Evolutionary conservation across 2,797 vertebrate genomes (phyloP), one percentile per base, ranked within the genome.

Genomic region (Ctenosaura bakeri): DNA sequence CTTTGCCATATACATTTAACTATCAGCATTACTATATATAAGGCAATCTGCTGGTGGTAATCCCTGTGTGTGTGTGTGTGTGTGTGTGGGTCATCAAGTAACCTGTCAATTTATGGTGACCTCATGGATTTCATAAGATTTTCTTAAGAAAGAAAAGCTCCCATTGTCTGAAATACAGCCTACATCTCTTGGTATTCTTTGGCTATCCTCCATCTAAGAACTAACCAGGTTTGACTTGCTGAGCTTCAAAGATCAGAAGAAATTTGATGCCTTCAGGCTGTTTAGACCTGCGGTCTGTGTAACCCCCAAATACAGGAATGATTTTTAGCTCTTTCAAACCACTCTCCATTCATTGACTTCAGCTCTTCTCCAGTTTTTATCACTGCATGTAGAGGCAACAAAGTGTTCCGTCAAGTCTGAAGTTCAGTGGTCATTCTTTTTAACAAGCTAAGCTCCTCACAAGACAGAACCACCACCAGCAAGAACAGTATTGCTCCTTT

Each of bases 401-500:
- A 85, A 90, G 59, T 76, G 46, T 42, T 38, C 24, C 6, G 7
- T 84, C 86, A 26, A 69, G 4, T 59, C 62, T 71, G 74, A 90
- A 0, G 0, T 38, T 50, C 62, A 93, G 83, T 26, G 90, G 92
- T 93, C n/a, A 77, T 90, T 94, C 94, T 94, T 93, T 92, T 38
- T 77, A 90, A 92, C 93, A 90, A 94, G 88, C 91, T 87, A 90
- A 32, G 14, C 92, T 91, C 92, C 93, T 96, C 95, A 93, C 93
- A 91, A 85, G 95, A 92, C 83, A 92, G 92, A 94, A 93, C 93
- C 95, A 93, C 90, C 93, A 96, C 94, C 84, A 0, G 92, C 88
- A 92, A 96, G 94, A 69, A 86, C 89, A 92, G 94, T 85, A 84
- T 93, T 92, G 81, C 79, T 91, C 93, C 89, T 92, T 92, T 92